Base-by-base conservation (phyloP, 2,888 invertebrate genomes). In the Mactromeris polynyma region DNA sequence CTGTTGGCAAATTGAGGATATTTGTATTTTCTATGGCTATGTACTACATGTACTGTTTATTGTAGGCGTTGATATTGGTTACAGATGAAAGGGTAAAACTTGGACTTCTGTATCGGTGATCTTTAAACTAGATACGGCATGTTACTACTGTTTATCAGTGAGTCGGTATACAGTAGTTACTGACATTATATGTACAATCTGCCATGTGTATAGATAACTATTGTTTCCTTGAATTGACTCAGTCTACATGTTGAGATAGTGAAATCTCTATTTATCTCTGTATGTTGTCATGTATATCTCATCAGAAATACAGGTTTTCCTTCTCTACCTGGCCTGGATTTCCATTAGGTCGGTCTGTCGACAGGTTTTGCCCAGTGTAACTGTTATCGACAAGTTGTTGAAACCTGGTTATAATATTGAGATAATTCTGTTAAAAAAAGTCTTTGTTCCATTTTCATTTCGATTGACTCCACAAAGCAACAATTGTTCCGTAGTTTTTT, bases 301-400 rank as follows among this genome's bases (percentile, higher is more conserved):
- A n/a, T 64, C 58, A 26, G 26, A n/a, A 64, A 64, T 64, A 64
- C 58, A n/a, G 58, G 58, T 64, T 64, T 64, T 21, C 58, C 58
- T 64, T 64, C 58, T 64, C 21, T 26, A 26, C n/a, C 58, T 64
- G 58, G n/a, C 3, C 58, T 64, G 11, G 26, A 26, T 64, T n/a
- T 64, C 58, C 6, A 26, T 64, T n/a, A 4, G n/a, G 26, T n/a
- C 26, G n/a, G 26, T 64, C 6, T 64, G 58, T 26, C 46, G 58
- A n/a, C n/a, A 7, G 58, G 3, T 64, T 64, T 64, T 64, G 58
- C 58, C 21, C 14, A n/a, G 58, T 64, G n/a, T 64, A 17, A 17
- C 46, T 46, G 46, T 64, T 64, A 64, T 64, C 58, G 58, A n/a
- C 58, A 64, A 64, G 58, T 64, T 64, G 26, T 64, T 64, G 58